Percentiles rank a stretch among this genome's conserved stretches.
These are phyloP conservation scores for Hylaeus anthracinus DNA, from an alignment of 1,140 invertebrate species.

Conservation along the genomic window DNA sequence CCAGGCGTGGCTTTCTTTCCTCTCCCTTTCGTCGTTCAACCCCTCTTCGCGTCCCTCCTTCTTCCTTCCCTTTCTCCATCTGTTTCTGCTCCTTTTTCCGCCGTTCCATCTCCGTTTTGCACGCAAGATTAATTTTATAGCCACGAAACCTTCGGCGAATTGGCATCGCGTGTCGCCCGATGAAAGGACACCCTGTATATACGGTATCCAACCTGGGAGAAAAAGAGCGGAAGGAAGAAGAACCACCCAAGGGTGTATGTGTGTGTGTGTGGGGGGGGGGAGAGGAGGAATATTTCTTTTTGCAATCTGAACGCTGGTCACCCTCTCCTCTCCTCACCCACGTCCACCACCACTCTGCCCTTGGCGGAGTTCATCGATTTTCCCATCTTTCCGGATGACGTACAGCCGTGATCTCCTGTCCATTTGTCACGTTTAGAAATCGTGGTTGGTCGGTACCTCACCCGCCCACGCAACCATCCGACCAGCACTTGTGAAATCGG, in stretches of 20 bases:
- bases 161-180: constrained; percentile 50
- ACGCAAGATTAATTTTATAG: constrained; percentile 68
- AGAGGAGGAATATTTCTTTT: constrained; percentile 33
- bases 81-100: constrained; percentile 35
- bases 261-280: neutral
- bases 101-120: constrained; percentile 56
- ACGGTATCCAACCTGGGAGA: constrained; percentile 17
- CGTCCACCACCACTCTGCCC: neutral
- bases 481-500: neutral
- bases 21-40: neutral
- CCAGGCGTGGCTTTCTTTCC: constrained; percentile 25
- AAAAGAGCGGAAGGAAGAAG: constrained; percentile 45
- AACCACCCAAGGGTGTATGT: too few relatives aligned
- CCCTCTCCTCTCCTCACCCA: neutral
- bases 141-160: constrained; percentile 39
- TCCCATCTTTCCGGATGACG: constrained; percentile 42
- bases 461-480: neutral
- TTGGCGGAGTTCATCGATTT: constrained; percentile 33
- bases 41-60: neutral
- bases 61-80: constrained; percentile 21
- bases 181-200: constrained; percentile 48
- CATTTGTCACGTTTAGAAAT: constrained; percentile 39
- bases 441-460: neutral
- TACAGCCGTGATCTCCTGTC: constrained; percentile 16
- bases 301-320: constrained; percentile 34